Conservation (phyloP, 2,113 vertebrate genomes). For the Dromiciops gliroides region DNA sequence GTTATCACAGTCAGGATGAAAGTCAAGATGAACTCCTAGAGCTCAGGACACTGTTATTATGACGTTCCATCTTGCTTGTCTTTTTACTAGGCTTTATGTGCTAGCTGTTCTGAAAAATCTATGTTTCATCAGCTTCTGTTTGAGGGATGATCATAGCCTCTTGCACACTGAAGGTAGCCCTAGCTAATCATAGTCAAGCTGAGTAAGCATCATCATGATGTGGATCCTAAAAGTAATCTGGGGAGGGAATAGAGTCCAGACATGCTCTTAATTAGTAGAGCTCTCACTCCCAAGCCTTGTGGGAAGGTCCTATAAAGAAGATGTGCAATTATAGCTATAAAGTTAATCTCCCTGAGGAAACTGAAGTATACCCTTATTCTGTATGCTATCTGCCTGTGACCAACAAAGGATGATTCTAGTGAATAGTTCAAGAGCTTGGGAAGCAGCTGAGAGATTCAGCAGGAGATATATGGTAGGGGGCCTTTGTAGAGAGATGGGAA, state of each 20-base stretch:
- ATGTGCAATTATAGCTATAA: background rate
- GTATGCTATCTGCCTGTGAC: background rate
- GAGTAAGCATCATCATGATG: background rate
- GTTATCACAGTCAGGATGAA: background rate
- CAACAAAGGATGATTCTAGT: background rate
- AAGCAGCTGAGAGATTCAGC: background rate
- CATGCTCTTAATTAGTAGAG: background rate
- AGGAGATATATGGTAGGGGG: background rate
- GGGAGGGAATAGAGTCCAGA: background rate
- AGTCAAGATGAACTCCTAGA: background rate
- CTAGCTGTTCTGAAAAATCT: background rate
- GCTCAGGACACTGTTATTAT: background rate
- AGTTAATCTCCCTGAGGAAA: background rate
- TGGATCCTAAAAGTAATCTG: background rate
- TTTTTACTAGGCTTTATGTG: background rate
- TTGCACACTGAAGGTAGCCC: background rate
- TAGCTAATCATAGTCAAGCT: background rate
- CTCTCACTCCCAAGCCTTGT: background rate
- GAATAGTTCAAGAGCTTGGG: background rate
- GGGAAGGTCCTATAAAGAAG: background rate
- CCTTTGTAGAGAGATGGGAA: background rate
- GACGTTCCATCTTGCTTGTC: too few relatives aligned
- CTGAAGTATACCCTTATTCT: background rate
- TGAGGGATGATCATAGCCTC: background rate
- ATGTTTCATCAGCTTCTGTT: background rate